Evolutionary conservation across 2,113 vertebrate species (phyloP).

Genomic region (Oriolus oriolus): DNA sequence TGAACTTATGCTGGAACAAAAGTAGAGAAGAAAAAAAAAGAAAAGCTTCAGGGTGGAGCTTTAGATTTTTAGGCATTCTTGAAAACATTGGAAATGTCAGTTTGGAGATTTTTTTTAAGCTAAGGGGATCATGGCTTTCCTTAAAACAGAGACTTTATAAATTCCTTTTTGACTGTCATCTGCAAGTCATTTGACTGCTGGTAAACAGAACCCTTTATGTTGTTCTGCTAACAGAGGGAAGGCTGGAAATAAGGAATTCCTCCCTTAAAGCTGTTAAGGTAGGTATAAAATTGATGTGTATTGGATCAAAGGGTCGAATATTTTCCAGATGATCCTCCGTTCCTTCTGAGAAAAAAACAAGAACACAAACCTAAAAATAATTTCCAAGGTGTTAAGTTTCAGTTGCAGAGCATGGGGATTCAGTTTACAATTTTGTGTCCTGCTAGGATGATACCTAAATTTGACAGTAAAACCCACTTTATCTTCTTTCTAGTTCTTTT

Average conservation of each 20-base stretch:
- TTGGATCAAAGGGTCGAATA: constrained; percentile 53
- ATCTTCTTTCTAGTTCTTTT: not conserved
- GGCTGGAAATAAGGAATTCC: constrained; percentile 43
- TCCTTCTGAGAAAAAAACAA: not conserved
- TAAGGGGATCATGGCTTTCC: not conserved
- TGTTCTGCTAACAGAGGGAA: constrained; percentile 36
- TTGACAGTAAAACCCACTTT: not conserved
- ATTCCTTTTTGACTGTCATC: constrained; percentile 53
- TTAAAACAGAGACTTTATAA: constrained; percentile 22
- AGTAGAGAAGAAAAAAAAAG: not conserved
- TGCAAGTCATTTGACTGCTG: constrained; percentile 57
- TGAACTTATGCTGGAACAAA: not conserved
- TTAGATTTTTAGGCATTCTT: not conserved
- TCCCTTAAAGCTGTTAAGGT: constrained; percentile 29
- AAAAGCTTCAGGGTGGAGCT: not conserved
- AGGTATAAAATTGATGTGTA: constrained; percentile 38
- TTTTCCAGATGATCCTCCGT: constrained; percentile 50
- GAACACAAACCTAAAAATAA: not conserved
- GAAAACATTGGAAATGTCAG: constrained; percentile 24
- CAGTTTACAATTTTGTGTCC: not conserved
- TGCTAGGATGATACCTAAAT: not conserved
- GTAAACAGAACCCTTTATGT: constrained; percentile 30
- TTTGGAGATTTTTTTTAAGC: constrained; percentile 15
- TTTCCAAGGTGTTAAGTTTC: constrained; percentile 14
- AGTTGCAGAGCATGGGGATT: not conserved